Base-by-base conservation (phyloP, 2,888 invertebrate species). In the Stratiomys singularior region DNA sequence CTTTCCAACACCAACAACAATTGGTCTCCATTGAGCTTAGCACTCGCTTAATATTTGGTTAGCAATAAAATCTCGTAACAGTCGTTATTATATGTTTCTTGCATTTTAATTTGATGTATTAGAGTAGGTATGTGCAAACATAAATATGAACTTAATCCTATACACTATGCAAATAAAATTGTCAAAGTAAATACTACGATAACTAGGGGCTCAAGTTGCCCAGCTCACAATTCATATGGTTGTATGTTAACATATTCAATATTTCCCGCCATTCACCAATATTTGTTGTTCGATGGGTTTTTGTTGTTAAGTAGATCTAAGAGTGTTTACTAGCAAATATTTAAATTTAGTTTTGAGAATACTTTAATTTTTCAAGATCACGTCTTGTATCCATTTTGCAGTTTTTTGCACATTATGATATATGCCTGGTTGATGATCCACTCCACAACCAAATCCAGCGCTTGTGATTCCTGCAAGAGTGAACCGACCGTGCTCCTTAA, bases 371-470 rank as follows among this genome's bases (percentile, higher is more conserved):
- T 81, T 67, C 79, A 84, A 83, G 72, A 92, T 88, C 76, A 92
- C 87, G 21, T 89, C 89, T 80, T 89, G 88, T 78, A 93, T 93
- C 93, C 93, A 94, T 79, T 89, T 88, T 27, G 91, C 88, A 4
- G 93, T 93, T 82, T 91, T 89, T 81, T 91, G 90, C 1, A 95
- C 92, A 84, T 93, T 93, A 85, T 95, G 95, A 86, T 95, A 95
- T 82, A 95, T 95, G 37, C 95, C 95, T 0, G 95, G 95, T 85
- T 95, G 95, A 83, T 93, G 92, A 83, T 94, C 93, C 15, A 94
- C 93, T 0, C 94, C 95, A 84, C 95, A 95, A 66, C 95, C 95
- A 84, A 95, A 95, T 5, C 95, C 95, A 0, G 95, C 95, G 28
- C 94, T 94, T 0, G 94, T 95, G 80, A 95, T 94, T 15, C 95